Conservation (phyloP, 2,888 invertebrate genomes). For the Deilephila elpenor region DNA sequence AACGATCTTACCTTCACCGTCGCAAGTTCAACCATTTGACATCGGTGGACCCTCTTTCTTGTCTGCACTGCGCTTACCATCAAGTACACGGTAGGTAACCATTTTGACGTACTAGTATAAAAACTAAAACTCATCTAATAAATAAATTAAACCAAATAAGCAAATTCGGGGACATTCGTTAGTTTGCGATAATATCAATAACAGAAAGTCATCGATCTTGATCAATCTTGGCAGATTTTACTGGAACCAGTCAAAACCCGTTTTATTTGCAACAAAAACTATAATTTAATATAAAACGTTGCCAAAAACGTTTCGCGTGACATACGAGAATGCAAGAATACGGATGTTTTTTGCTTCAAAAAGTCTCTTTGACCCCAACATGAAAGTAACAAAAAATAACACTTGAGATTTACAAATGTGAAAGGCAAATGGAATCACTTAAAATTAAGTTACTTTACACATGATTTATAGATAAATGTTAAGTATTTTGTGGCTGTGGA, state of each 20-base stretch:
- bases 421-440: conserved; percentile 6
- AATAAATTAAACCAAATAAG: background rate
- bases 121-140: background rate
- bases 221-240: background rate
- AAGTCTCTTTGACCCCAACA: background rate
- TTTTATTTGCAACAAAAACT: conserved; percentile 11
- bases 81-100: too few species aligned
- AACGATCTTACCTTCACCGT: too few species aligned
- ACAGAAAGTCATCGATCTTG: conserved; percentile 2
- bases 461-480: background rate
- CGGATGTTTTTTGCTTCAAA: background rate
- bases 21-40: too few species aligned
- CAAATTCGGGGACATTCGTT: background rate
- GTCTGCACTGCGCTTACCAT: too few species aligned
- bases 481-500: too few species aligned
- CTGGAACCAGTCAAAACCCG: conserved; percentile 5
- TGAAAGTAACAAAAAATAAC: background rate
- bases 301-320: conserved; percentile 19
- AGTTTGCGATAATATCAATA: background rate
- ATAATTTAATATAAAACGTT: conserved; percentile 13
- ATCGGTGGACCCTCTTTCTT: too few species aligned
- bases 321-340: background rate
- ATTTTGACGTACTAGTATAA: too few species aligned
- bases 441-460: background rate
- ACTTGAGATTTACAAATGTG: conserved; percentile 14